Evolutionary conservation across 1,140 invertebrate genomes (phyloP), one percentile per base, ranked within the genome.

Genomic region (Caenorhabditis briggsae): DNA sequence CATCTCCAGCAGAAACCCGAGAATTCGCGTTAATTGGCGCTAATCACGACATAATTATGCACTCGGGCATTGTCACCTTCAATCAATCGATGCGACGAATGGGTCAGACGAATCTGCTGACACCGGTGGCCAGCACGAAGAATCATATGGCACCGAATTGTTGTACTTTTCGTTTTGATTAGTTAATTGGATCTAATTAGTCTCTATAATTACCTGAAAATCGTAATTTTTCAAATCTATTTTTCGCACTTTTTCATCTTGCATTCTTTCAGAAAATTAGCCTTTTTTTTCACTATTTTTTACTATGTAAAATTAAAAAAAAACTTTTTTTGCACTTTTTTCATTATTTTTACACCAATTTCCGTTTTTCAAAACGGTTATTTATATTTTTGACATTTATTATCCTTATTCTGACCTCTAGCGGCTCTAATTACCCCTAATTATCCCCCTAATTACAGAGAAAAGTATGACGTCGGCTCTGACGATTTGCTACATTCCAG

Each of bases 1-100:
- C 92, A 64, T 90, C 93, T 14, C 96, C 97, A 2, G 96, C 96
- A 91, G 96, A 97, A 92, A 95, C 96, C 82, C 95, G 97, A 86
- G 94, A 97, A 83, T 97, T 97, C 92, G 96, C 96, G 16, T 93
- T 98, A 65, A 95, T 97, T 2, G 94, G 95, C 82, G 97, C 96
- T 64, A 95, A 96, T 90, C 96, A 96, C 23, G 97, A 98, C 94
- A 92, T 98, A 18, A 95, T 98, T 70, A 95, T 98, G 93, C 98
- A 98, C 94, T 97, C 96, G 18, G 97, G 97, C 82, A 95, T 97
- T 85, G 95, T 53, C 23, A 53, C 12, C 16, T 48, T 65, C 53
- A 74, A 74, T 33, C 14, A 70, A n/a, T 43, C 58, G 16, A 74
- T 70, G n/a, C 20, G 50, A 33, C 25, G 65, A 43, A 78, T 88